Evolutionary conservation across 2,888 invertebrate genomes (phyloP).

Genomic region (Leucophora obtusa): DNA sequence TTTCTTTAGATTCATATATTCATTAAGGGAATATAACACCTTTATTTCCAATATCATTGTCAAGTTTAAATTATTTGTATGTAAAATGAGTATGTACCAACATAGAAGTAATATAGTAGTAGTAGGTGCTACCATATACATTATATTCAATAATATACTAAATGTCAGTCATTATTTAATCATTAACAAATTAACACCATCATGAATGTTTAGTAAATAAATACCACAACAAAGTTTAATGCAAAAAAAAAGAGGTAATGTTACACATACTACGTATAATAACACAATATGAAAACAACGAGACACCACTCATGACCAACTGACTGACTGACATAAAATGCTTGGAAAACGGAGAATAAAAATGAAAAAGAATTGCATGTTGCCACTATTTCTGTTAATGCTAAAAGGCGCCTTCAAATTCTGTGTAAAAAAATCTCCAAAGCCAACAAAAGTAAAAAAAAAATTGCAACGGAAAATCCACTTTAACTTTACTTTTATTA

Average conservation of each 20-base stretch:
- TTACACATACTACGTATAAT: conserved; percentile 30
- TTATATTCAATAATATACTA: background rate
- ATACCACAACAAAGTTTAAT: conserved; percentile 21
- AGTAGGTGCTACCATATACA: conserved; percentile 5
- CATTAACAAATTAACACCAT: conserved; percentile 60
- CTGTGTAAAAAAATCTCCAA: conserved; percentile 38
- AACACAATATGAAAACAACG: conserved; percentile 31
- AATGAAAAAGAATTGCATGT: conserved; percentile 46
- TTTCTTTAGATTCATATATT: background rate
- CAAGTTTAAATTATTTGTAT: conserved; percentile 39
- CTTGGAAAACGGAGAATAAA: conserved; percentile 49
- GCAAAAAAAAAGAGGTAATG: conserved; percentile 35
- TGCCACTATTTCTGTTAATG: conserved; percentile 32
- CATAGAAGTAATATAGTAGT: background rate
- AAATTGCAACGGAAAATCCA: conserved; percentile 61
- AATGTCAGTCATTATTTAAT: conserved; percentile 55
- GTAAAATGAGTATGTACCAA: conserved; percentile 14
- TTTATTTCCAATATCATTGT: conserved; percentile 30
- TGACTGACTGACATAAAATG: conserved; percentile 73
- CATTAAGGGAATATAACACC: background rate
- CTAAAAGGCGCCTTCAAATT: conserved; percentile 48
- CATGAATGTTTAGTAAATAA: conserved; percentile 48
- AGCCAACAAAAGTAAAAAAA: conserved; percentile 36
- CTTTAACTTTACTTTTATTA: conserved; percentile 30
- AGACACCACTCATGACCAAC: conserved; percentile 75